Base-by-base conservation (phyloP, 2,113 vertebrate genomes). In the Nyctereutes procyonoides region DNA sequence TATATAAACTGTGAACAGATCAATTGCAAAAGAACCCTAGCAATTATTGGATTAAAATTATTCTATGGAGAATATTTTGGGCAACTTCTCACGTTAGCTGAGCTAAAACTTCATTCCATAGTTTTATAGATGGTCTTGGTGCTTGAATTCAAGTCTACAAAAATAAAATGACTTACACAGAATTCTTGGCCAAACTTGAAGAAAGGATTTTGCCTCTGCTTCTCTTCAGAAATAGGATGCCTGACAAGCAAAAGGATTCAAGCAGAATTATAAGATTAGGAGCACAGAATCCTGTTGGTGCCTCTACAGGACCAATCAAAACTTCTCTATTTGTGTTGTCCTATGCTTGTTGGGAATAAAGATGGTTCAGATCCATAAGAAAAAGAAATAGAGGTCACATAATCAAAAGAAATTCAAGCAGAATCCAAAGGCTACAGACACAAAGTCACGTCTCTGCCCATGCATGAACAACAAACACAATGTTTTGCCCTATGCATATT, bases 1-100 rank as follows among this genome's bases (percentile, higher is more conserved):
- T 84, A 55, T 4, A 51, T 58, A 26, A 91, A 51, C 15, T 73
- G 30, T 62, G 12, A 85, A 32, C 19, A 69, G 13, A 67, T 65
- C 89, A 56, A 86, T 80, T 96, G 95, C 38, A 79, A 35, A 95
- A 92, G 32, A 92, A 55, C 43, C 12, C 8, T 14, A 73, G n/a
- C 5, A 20, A 38, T 60, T 71, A 15, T 19, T 74, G 35, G 73
- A 94, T 63, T 88, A 73, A 96, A 91, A 74, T 69, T 93, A 53
- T 74, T 77, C 32, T 43, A 28, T 80, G 28, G 51, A 87, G 9
- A 90, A 83, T 94, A 71, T 22, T 84, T 62, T 67, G 71, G n/a
- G 48, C 22, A 96, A 62, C 48, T 95, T 74, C 94, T 80, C 16
- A 2, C 20, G 16, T 17, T 0, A 63, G 22, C 38, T 73, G 8